Conservation (phyloP, 2,797 vertebrate genomes). For the Synanceia verrucosa region DNA sequence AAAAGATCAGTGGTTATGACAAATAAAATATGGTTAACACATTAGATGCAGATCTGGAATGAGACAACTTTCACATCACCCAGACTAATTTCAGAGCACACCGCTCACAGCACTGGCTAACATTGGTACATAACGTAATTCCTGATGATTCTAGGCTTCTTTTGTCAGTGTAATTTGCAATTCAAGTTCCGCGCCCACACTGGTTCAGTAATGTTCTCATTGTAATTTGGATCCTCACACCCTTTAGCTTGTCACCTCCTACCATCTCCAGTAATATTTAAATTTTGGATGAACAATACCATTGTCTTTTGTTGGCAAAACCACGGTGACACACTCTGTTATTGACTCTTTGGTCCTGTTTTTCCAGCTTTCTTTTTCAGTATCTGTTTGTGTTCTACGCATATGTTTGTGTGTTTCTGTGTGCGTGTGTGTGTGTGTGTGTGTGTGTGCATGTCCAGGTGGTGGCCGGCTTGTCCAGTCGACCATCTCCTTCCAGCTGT, state of each 20-base stretch:
- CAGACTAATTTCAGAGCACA: not conserved
- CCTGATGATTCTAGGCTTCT: not conserved
- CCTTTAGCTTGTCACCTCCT: conserved; percentile 29
- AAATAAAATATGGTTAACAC: not conserved
- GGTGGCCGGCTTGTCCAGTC: conserved; percentile 52
- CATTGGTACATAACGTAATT: not conserved
- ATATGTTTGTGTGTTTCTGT: conserved; percentile 4
- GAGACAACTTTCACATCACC: not conserved
- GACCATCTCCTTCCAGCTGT: conserved; percentile 63
- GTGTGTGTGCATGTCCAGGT: conserved; percentile 44
- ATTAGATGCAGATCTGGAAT: not conserved
- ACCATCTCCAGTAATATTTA: conserved; percentile 1
- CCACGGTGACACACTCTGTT: conserved; percentile 4
- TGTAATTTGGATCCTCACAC: conserved; percentile 14
- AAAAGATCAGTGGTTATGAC: not conserved
- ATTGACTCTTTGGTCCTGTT: not conserved
- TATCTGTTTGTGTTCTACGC: not conserved
- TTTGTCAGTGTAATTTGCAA: not conserved
- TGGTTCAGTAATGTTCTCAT: conserved; percentile 1
- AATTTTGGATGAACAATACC: conserved; percentile 12
- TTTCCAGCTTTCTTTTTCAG: not conserved
- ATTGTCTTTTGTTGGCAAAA: conserved; percentile 7
- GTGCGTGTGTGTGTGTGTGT: conserved; percentile 16
- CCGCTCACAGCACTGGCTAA: not conserved
- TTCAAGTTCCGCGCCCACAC: conserved; percentile 4